phyloP scores from a whole-genome alignment of 2,888 invertebrate genomes.

The Hyalella azteca region DNA sequence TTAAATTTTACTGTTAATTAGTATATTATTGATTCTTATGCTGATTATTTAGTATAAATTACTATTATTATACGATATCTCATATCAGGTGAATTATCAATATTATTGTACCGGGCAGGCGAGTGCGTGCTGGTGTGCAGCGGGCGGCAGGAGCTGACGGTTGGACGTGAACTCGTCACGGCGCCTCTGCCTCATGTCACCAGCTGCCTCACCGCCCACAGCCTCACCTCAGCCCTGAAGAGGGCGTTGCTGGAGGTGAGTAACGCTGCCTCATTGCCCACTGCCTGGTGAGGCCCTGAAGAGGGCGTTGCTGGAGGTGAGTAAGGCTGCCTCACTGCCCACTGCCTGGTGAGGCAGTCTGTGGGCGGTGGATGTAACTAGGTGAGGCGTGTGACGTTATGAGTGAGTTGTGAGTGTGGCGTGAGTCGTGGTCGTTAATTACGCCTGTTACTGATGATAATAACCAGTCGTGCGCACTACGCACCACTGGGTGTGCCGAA shows the following conservation, averaged over 20 bases:
- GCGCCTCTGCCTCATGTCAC: slow-evolving; percentile 71
- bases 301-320: slow-evolving; percentile 67
- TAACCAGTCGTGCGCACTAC: too few species aligned
- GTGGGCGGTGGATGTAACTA: slow-evolving; percentile 67
- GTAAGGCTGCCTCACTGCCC: slow-evolving; percentile 69
- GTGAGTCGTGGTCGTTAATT: too few species aligned
- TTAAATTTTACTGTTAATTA: too few species aligned
- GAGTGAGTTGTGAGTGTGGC: too few species aligned
- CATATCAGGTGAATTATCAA: too few species aligned
- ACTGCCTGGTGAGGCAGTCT: slow-evolving; percentile 65
- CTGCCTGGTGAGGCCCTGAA: slow-evolving; percentile 66
- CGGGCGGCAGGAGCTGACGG: slow-evolving; percentile 74
- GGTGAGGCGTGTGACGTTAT: too few species aligned
- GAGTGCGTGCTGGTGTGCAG: slow-evolving; percentile 92
- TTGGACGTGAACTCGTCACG: slow-evolving; percentile 71
- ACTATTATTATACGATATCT: too few species aligned
- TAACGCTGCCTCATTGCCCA: slow-evolving; percentile 69
- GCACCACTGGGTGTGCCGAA: too few species aligned
- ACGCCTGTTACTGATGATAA: too few species aligned
- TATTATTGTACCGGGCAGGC: slow-evolving; percentile 71
- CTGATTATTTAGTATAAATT: too few species aligned
- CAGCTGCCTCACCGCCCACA: slow-evolving; percentile 72
- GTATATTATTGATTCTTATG: too few species aligned
- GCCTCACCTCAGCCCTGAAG: slow-evolving; percentile 66
- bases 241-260: slow-evolving; percentile 67